These are phyloP conservation scores for Neosilurus hyrtlii DNA, from an alignment of 2,797 vertebrate genomes.

Conservation along the genomic window DNA sequence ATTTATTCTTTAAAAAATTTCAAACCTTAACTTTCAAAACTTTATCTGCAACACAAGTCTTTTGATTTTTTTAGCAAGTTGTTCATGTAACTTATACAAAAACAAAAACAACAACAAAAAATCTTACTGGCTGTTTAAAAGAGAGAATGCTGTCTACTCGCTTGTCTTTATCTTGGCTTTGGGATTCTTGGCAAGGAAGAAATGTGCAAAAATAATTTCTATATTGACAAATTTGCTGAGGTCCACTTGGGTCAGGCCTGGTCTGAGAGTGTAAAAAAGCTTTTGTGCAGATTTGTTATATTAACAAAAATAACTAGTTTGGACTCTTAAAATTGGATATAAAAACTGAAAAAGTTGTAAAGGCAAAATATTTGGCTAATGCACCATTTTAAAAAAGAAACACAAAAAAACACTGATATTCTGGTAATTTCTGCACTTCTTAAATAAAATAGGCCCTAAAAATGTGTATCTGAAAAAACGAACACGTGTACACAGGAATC, in stretches of 20 bases:
- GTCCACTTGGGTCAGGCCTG: slow-evolving; percentile 62
- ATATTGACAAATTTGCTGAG: slow-evolving; percentile 48
- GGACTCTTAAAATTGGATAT: neutral
- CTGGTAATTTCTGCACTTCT: neutral
- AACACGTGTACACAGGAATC: slow-evolving; percentile 29
- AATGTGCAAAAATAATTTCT: slow-evolving; percentile 63
- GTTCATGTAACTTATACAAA: neutral
- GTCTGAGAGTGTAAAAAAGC: slow-evolving; percentile 63
- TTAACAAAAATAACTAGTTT: slow-evolving; percentile 24
- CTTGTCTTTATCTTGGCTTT: slow-evolving; percentile 59
- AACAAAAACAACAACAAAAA: too few relatives aligned
- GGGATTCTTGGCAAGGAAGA: slow-evolving; percentile 70
- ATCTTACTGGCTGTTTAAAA: slow-evolving; percentile 40
- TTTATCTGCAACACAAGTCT: neutral
- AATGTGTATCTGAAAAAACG: neutral
- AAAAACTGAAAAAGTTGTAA: neutral
- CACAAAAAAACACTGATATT: neutral
- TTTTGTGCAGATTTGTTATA: slow-evolving; percentile 49
- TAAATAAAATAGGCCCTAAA: neutral
- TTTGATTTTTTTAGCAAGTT: neutral
- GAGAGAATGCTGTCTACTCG: slow-evolving; percentile 56
- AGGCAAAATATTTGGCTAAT: slow-evolving; percentile 6
- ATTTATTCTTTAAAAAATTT: neutral
- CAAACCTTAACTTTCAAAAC: neutral
- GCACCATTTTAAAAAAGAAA: neutral